Evolutionary conservation across 2,797 vertebrate genomes (phyloP), one percentile per base, ranked within the genome.

Genomic region (Propithecus deckenii): DNA sequence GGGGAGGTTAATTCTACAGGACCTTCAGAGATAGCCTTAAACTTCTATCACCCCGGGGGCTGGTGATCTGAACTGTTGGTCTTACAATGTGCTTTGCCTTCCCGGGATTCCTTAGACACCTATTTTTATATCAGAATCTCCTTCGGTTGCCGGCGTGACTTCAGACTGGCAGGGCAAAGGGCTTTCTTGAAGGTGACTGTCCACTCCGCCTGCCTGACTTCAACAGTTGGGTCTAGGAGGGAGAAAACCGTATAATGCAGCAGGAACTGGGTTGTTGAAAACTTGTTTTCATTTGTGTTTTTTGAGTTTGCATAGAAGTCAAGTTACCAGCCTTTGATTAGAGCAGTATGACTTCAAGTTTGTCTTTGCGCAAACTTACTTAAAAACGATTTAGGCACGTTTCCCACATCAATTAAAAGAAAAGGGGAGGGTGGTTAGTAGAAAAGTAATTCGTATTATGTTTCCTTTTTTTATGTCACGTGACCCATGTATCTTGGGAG

Each of bases 151-250:
- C 95, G 96, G 91, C 96, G 89, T 96, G 95, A 91, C 91, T 93
- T 65, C 96, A 94, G 94, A 96, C 97, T 98, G 98, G 96, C 98
- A 98, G 96, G 96, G 91, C 86, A 98, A 91, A 97, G 97, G 94
- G 96, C 98, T 98, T 98, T 98, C 98, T 98, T 96, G 96, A 98
- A 98, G 98, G 96, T 98, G 98, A 98, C 97, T 95, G 90, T 97
- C 96, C 93, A 0, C 0, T 98, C 86, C 93, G 95, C 98, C 97
- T 97, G 98, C 97, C 92, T 96, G 65, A 67, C 96, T 98, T 97
- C 88, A 91, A 72, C 85, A 97, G 96, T 96, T 97, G 78, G 87
- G 63, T 85, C 74, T 88, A 61, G 35, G 86, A 97, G 94, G 96
- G 91, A 86, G 94, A 86, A 76, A 11, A 86, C 38, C 13, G 50